phyloP scores from a whole-genome alignment of 1,140 invertebrate species.

The Rhopalosiphum maidis region DNA sequence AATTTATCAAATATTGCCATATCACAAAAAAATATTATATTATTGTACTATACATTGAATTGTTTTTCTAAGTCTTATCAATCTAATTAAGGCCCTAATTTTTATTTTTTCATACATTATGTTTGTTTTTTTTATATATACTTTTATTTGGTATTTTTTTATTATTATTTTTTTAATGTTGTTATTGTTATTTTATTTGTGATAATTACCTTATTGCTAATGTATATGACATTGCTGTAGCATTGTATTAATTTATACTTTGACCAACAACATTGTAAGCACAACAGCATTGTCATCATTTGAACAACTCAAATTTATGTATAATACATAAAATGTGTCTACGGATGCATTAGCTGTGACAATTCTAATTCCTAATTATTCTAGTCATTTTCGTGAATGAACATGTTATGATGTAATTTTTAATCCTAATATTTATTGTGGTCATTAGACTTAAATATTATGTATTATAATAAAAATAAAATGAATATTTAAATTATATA shows the following conservation, averaged over 20 bases:
- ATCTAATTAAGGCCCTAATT: constrained; percentile 13
- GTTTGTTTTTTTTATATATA: constrained; percentile 35
- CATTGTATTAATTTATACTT: constrained; percentile 41
- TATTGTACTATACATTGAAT: constrained; percentile 48
- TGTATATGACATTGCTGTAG: constrained; percentile 33
- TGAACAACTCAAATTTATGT: constrained; percentile 43
- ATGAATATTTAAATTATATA: constrained; percentile 33
- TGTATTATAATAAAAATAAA: constrained; percentile 54
- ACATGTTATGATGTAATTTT: constrained; percentile 50
- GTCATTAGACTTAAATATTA: constrained; percentile 48
- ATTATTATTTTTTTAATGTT: constrained; percentile 47
- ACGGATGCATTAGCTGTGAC: constrained; percentile 24
- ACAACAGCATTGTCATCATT: constrained; percentile 37
- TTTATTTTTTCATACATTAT: constrained; percentile 17
- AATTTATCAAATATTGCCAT: constrained; percentile 57
- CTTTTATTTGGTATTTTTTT: constrained; percentile 33
- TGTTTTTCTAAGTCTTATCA: constrained; percentile 31
- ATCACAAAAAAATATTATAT: constrained; percentile 40
- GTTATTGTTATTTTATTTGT: constrained; percentile 51
- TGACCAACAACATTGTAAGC: constrained; percentile 38
- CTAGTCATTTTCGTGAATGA: constrained; percentile 52
- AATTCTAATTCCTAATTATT: constrained; percentile 56
- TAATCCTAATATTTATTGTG: constrained; percentile 51
- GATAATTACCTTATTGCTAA: constrained; percentile 35
- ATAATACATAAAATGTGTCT: constrained; percentile 43